phyloP scores from a whole-genome alignment of 2,797 vertebrate genomes.

The Bufotes viridis region DNA sequence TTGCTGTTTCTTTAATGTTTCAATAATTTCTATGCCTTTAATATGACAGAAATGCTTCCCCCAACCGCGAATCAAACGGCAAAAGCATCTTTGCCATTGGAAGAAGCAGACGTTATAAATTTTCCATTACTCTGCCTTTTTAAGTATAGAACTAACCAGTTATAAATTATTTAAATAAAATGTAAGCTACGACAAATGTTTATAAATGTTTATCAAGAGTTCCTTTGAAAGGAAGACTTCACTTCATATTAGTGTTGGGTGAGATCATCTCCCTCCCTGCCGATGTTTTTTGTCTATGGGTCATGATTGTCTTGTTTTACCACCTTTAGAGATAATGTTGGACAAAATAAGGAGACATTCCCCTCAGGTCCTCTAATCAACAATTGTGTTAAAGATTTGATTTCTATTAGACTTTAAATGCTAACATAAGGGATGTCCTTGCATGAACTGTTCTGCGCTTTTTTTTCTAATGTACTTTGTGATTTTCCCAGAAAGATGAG shows the following conservation, averaged over 20 bases:
- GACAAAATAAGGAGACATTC: not conserved
- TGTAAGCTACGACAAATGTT: conserved; percentile 77
- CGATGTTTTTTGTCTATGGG: not conserved
- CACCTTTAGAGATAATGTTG: not conserved
- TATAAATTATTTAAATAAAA: conserved; percentile 74
- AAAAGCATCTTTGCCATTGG: conserved; percentile 67
- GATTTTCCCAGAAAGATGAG: conserved; percentile 27
- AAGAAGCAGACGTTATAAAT: conserved; percentile 71
- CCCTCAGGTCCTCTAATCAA: not conserved
- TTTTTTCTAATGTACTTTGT: conserved; percentile 31
- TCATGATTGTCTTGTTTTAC: not conserved
- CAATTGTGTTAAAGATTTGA: conserved; percentile 21
- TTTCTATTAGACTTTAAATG: conserved; percentile 15
- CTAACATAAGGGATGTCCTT: conserved; percentile 45
- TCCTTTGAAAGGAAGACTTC: conserved; percentile 68
- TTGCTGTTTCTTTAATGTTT: conserved; percentile 68
- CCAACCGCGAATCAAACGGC: conserved; percentile 62
- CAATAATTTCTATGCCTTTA: conserved; percentile 64
- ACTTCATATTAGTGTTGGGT: conserved; percentile 38
- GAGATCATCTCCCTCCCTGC: not conserved
- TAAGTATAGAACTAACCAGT: conserved; percentile 74
- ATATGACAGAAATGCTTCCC: conserved; percentile 62
- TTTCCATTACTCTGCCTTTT: conserved; percentile 74
- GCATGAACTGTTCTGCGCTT: conserved; percentile 14
- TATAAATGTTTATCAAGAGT: conserved; percentile 77